Evolutionary conservation across 2,888 invertebrate species (phyloP).

Genomic region (Oscheius sp.): DNA sequence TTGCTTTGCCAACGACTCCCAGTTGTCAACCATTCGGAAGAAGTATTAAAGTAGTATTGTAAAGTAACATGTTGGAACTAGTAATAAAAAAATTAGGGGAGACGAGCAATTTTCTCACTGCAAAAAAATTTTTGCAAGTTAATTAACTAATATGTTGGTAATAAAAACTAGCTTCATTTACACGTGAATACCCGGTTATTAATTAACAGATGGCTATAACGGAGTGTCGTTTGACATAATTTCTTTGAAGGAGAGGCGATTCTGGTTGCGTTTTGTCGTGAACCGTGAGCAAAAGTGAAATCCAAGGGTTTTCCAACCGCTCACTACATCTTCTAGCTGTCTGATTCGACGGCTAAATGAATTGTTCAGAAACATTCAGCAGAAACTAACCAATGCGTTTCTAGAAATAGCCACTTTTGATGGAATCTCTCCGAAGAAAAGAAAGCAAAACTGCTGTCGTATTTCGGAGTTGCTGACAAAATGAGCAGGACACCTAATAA

Average conservation of each 20-base stretch:
- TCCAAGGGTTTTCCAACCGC: conserved; percentile 51
- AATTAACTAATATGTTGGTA: too few species aligned
- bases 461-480: conserved; percentile 65
- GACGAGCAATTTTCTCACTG: too few species aligned
- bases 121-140: too few species aligned
- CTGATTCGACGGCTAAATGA: conserved; percentile 5
- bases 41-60: too few species aligned
- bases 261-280: conserved; percentile 29
- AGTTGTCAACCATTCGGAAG: too few species aligned
- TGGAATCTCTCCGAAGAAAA: conserved; percentile 38
- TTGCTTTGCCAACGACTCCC: too few species aligned
- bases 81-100: too few species aligned
- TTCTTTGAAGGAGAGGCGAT: conserved; percentile 20
- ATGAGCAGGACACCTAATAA: conserved; percentile 67
- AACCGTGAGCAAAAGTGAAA: conserved; percentile 35
- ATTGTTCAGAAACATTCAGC: not conserved
- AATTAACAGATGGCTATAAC: conserved; percentile 32
- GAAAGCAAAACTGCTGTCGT: conserved; percentile 59
- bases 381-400: conserved; percentile 11
- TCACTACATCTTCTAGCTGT: conserved; percentile 27
- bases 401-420: conserved; percentile 17
- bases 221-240: conserved; percentile 27
- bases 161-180: not conserved
- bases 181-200: conserved; percentile 5
- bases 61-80: too few species aligned